Evolutionary conservation across 2,113 vertebrate species (phyloP).

Genomic region (Zosterops japonicus): DNA sequence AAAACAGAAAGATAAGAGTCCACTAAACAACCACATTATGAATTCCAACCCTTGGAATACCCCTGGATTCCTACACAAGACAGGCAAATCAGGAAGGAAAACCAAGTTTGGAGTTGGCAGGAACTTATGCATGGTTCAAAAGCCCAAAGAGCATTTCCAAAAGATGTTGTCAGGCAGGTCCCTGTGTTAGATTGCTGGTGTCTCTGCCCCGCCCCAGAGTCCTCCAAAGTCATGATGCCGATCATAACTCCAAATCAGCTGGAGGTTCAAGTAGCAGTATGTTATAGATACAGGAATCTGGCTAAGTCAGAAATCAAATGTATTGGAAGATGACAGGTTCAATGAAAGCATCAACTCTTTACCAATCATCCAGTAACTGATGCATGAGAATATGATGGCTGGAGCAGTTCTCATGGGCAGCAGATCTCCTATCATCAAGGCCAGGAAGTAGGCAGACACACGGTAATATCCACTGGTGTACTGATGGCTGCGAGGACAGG

Average conservation of each 20-base stretch:
- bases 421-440: conserved; percentile 71
- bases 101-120: neutral
- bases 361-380: conserved; percentile 78
- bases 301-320: neutral
- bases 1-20: neutral
- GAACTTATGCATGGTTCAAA: neutral
- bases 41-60: neutral
- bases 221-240: neutral
- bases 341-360: conserved; percentile 38
- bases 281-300: neutral
- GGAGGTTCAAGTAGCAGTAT: neutral
- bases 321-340: neutral
- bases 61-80: neutral
- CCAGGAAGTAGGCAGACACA: conserved; percentile 71
- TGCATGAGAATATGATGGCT: conserved; percentile 64
- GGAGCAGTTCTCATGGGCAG: conserved; percentile 73
- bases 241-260: neutral
- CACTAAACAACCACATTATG: neutral
- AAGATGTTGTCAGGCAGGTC: neutral
- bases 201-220: neutral
- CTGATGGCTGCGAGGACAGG: conserved; percentile 66
- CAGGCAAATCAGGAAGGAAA: neutral
- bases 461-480: conserved; percentile 75
- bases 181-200: neutral
- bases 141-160: neutral